A percentile compares a stretch with the other conserved stretches of the same genome.
Conservation (phyloP, 2,888 invertebrate genomes). For the Meta bourneti region DNA sequence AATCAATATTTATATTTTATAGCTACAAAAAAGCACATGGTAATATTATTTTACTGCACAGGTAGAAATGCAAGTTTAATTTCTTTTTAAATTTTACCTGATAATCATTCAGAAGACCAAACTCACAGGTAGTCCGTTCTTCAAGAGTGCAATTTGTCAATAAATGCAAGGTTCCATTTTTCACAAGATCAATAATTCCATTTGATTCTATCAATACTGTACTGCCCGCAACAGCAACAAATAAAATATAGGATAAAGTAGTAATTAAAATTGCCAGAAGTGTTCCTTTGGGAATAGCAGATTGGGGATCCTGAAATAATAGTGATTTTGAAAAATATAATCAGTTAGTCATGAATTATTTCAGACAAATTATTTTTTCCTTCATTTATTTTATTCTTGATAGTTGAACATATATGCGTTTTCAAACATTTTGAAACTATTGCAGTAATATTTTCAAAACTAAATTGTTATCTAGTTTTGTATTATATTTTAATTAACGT, state of each 20-base stretch:
- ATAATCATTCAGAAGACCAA: slow-evolving; percentile 84
- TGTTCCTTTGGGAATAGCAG: slow-evolving; percentile 96
- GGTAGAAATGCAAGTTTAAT: not conserved
- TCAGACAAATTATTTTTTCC: too few relatives aligned
- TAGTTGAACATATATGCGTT: too few relatives aligned
- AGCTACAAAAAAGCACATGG: too few relatives aligned
- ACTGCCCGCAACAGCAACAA: slow-evolving; percentile 90
- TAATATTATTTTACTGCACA: not conserved
- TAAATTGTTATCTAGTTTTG: too few relatives aligned
- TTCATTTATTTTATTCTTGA: too few relatives aligned
- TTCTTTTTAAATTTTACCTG: slow-evolving; percentile 38
- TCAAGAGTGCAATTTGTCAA: slow-evolving; percentile 82
- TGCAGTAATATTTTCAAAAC: too few relatives aligned
- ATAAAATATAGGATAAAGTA: slow-evolving; percentile 91
- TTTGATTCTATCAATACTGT: slow-evolving; percentile 90
- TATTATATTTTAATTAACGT: too few relatives aligned
- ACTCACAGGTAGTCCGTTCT: slow-evolving; percentile 84
- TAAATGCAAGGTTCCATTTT: slow-evolving; percentile 63
- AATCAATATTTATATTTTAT: too few relatives aligned
- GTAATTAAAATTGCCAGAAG: slow-evolving; percentile 91
- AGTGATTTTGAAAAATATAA: not conserved
- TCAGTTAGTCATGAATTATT: too few relatives aligned
- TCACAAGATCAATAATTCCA: slow-evolving; percentile 83
- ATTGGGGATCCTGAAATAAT: slow-evolving; percentile 88
- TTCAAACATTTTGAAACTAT: too few relatives aligned